Conservation (phyloP, 2,797 vertebrate species). For the Amblyraja radiata region DNA sequence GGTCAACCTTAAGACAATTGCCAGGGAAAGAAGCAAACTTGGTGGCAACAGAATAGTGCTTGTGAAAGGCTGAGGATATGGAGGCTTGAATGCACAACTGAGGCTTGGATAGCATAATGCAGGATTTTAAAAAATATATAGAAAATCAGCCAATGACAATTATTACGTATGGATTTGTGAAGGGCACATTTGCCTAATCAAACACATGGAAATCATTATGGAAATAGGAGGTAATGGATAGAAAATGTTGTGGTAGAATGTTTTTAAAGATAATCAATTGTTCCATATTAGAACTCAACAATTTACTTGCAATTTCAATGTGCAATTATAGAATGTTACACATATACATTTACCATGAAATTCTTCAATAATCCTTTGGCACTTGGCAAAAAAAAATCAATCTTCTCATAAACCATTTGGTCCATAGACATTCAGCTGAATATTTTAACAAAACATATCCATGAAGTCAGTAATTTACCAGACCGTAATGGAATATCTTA, state of each 20-base stretch:
- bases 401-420: not conserved
- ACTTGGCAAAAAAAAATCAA: not conserved
- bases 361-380: not conserved
- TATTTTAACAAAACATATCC: not conserved
- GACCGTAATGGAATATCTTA: not conserved
- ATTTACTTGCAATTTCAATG: not conserved
- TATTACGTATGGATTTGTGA: not conserved
- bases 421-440: not conserved
- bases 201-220: not conserved
- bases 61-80: too few relatives aligned
- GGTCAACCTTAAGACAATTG: too few relatives aligned
- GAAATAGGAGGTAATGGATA: not conserved
- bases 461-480: not conserved
- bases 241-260: not conserved
- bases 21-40: too few relatives aligned
- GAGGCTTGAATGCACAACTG: too few relatives aligned
- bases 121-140: too few relatives aligned
- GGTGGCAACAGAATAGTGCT: too few relatives aligned
- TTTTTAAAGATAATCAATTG: not conserved
- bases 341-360: not conserved
- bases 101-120: too few relatives aligned
- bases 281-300: not conserved
- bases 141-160: not conserved
- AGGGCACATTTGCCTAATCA: not conserved
- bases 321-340: too few relatives aligned